These are phyloP conservation scores for Ooceraea biroi DNA, from an alignment of 1,140 invertebrate genomes.

Conservation along the genomic window DNA sequence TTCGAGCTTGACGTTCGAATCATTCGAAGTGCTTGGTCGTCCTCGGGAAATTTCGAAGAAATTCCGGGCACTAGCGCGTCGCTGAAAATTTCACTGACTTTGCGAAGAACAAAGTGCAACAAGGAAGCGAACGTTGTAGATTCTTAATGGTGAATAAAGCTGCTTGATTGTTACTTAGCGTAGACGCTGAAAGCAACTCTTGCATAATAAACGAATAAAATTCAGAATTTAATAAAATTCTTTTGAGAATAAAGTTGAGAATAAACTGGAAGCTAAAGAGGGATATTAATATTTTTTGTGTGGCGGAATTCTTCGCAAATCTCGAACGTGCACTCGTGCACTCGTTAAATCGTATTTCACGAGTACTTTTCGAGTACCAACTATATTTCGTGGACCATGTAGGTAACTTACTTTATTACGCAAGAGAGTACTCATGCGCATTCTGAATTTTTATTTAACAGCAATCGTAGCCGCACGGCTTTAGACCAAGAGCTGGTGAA, in stretches of 20 bases:
- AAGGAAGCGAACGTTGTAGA: background rate
- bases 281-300: background rate
- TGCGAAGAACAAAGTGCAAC: no score
- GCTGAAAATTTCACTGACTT: no score
- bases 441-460: constrained; percentile 9
- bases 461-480: background rate
- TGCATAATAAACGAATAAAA: background rate
- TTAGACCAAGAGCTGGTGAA: background rate
- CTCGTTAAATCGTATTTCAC: background rate
- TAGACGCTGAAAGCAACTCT: background rate
- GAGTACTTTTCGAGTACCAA: background rate
- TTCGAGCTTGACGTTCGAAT: background rate
- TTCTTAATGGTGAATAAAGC: background rate
- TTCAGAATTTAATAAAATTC: background rate
- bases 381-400: constrained; percentile 1
- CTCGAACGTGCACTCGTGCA: no score
- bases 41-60: background rate
- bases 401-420: background rate
- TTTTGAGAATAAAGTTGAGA: no score
- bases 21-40: background rate
- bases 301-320: background rate
- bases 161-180: background rate
- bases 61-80: background rate
- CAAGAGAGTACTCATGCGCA: background rate
- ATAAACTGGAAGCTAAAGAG: no score